Conservation (phyloP, 2,797 vertebrate species). For the Pipistrellus pipistrellus region DNA sequence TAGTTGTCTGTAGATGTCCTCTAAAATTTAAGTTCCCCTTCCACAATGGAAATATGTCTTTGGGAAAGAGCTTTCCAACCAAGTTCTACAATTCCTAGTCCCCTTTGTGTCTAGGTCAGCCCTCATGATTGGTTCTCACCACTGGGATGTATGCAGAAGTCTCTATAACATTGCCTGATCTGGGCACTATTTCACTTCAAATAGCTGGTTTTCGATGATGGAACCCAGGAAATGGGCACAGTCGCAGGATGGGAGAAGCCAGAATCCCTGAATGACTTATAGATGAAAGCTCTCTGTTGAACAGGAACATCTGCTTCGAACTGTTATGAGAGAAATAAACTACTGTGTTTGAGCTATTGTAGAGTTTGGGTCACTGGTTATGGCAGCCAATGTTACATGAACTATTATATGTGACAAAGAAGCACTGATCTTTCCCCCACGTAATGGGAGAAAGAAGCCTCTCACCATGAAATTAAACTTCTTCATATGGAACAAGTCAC, state of each 20-base stretch:
- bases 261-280: not conserved
- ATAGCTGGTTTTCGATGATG: not conserved
- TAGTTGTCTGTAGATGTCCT: not conserved
- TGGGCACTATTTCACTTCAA: not conserved
- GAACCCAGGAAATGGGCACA: not conserved
- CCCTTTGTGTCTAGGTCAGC: not conserved
- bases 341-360: not conserved
- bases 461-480: not conserved
- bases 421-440: not conserved
- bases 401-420: not conserved
- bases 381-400: not conserved
- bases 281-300: not conserved
- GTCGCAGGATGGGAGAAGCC: not conserved
- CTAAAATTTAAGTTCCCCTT: not conserved
- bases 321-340: not conserved
- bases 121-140: not conserved
- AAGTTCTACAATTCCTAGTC: not conserved
- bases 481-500: not conserved
- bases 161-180: not conserved
- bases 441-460: not conserved
- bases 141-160: not conserved
- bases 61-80: not conserved
- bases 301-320: not conserved
- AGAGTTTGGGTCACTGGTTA: not conserved
- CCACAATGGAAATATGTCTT: not conserved